phyloP scores from a whole-genome alignment of 1,140 invertebrate genomes.

The Planococcus citri region DNA sequence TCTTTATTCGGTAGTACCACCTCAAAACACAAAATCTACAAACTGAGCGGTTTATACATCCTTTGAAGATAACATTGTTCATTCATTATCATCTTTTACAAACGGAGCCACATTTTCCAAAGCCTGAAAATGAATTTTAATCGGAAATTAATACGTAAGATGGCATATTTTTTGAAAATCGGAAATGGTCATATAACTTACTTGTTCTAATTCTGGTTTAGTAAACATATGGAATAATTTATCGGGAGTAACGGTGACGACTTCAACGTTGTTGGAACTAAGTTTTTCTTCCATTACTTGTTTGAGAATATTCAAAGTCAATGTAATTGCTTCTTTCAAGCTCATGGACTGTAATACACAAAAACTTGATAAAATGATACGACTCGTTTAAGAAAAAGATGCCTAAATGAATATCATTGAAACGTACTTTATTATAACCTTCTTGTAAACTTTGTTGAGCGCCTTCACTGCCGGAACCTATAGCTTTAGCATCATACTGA shows the following conservation, averaged over 20 bases:
- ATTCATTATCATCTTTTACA: not conserved
- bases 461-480: constrained; percentile 97
- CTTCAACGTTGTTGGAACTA: constrained; percentile 94
- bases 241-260: constrained; percentile 81
- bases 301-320: constrained; percentile 87
- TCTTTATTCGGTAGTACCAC: too few species aligned
- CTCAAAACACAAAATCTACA: not conserved
- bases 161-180: too few species aligned
- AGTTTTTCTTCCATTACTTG: constrained; percentile 99
- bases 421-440: constrained; percentile 66
- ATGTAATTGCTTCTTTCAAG: constrained; percentile 85
- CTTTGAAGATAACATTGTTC: not conserved
- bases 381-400: constrained; percentile 11
- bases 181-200: too few species aligned
- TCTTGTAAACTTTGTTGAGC: constrained; percentile 94
- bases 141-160: too few species aligned
- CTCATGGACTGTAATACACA: constrained; percentile 73
- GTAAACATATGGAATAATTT: constrained; percentile 79
- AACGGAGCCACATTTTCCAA: not conserved
- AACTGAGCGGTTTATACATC: not conserved
- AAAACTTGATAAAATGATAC: not conserved
- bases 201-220: constrained; percentile 80
- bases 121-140: not conserved
- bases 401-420: too few species aligned
- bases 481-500: constrained; percentile 96